These are phyloP conservation scores for Lingula anatina DNA, from an alignment of 2,888 invertebrate species.

Conservation along the genomic window DNA sequence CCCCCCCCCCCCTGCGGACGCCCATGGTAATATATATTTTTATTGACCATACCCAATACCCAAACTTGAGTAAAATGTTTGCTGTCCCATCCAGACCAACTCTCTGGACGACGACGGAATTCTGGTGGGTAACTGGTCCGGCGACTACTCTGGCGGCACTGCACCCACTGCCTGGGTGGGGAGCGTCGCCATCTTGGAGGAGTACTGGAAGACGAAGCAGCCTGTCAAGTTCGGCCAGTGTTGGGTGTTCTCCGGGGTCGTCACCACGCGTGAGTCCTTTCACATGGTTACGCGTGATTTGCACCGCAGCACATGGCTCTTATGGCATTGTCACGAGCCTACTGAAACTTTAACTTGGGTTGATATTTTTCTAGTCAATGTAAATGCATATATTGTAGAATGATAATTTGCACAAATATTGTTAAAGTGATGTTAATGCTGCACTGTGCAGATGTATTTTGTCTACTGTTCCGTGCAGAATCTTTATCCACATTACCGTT, in stretches of 20 bases:
- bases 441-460: too few relatives aligned
- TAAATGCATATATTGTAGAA: not conserved
- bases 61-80: too few relatives aligned
- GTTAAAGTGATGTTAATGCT: too few relatives aligned
- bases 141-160: constrained; percentile 9
- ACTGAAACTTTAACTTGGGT: not conserved
- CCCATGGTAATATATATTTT: too few relatives aligned
- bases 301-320: too few relatives aligned
- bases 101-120: constrained; percentile 75
- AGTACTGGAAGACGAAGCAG: constrained; percentile 8
- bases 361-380: not conserved
- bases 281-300: too few relatives aligned
- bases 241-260: constrained; percentile 16
- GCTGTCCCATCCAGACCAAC: constrained; percentile 16
- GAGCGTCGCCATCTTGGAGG: constrained; percentile 12
- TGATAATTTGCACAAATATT: not conserved
- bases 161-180: constrained; percentile 14
- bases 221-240: constrained; percentile 17
- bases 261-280: constrained; percentile 53
- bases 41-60: too few relatives aligned
- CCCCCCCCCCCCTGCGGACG: too few relatives aligned
- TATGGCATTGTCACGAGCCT: not conserved
- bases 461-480: too few relatives aligned
- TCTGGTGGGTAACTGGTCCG: constrained; percentile 19
- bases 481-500: too few relatives aligned